Evolutionary conservation across 2,888 invertebrate species (phyloP).

Genomic region (Cybosia mesomella): DNA sequence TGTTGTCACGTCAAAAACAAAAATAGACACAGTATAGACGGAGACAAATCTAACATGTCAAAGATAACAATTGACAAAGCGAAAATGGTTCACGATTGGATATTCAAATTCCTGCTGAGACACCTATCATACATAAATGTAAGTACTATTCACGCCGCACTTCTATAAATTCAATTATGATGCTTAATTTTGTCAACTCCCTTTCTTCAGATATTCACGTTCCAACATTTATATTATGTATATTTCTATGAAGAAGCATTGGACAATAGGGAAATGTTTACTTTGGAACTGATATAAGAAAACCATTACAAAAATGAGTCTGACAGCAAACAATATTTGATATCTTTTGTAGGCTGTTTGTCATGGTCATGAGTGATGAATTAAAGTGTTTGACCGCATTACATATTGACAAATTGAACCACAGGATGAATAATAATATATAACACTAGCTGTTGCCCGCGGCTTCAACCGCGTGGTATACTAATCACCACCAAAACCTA

Average conservation of each 20-base stretch:
- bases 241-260: conserved; percentile 3
- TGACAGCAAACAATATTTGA: conserved; percentile 16
- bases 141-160: background rate
- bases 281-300: conserved; percentile 20
- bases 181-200: background rate
- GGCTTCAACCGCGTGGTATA: no score
- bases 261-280: conserved; percentile 17
- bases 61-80: background rate
- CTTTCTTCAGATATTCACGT: background rate
- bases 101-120: background rate
- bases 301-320: conserved; percentile 21
- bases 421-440: background rate
- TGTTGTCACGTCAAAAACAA: no score
- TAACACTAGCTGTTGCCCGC: no score
- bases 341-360: conserved; percentile 16
- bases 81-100: background rate
- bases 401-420: background rate
- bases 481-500: no score
- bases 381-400: conserved; percentile 8
- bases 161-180: background rate
- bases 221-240: background rate
- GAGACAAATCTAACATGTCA: background rate
- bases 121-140: background rate
- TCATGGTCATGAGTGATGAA: conserved; percentile 15
- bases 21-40: no score